Conservation (phyloP, 2,113 vertebrate genomes). For the Clarias macrocephalus region DNA sequence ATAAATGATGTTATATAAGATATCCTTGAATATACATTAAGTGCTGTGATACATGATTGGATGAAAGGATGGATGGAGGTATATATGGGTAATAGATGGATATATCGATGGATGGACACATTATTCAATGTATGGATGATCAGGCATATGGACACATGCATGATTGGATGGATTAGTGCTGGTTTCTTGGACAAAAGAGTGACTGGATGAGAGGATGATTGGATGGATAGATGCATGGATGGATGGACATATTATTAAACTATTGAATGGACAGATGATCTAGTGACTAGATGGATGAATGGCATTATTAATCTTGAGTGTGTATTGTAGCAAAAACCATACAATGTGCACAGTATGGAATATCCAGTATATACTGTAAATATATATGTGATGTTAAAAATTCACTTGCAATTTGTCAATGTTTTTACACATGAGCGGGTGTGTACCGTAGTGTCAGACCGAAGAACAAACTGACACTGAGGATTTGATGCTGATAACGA, state of each 20-base stretch:
- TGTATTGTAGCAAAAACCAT: background rate
- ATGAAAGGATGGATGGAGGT: background rate
- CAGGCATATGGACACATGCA: background rate
- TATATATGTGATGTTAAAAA: background rate
- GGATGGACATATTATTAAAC: background rate
- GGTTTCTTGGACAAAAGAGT: background rate
- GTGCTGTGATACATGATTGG: background rate
- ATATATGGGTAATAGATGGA: background rate
- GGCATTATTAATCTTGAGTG: background rate
- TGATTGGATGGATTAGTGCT: background rate
- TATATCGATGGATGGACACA: background rate
- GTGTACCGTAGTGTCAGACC: background rate
- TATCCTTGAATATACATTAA: background rate
- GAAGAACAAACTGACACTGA: background rate
- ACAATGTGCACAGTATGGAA: background rate
- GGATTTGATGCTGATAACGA: background rate
- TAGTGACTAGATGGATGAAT: background rate
- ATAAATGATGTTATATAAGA: background rate
- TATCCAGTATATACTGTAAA: background rate
- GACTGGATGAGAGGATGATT: background rate
- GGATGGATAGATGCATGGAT: background rate
- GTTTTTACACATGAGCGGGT: too few relatives aligned
- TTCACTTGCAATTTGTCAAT: background rate
- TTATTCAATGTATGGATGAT: background rate
- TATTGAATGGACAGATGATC: background rate